phyloP scores from a whole-genome alignment of 2,797 vertebrate species.

The Clarias laeviceps region DNA sequence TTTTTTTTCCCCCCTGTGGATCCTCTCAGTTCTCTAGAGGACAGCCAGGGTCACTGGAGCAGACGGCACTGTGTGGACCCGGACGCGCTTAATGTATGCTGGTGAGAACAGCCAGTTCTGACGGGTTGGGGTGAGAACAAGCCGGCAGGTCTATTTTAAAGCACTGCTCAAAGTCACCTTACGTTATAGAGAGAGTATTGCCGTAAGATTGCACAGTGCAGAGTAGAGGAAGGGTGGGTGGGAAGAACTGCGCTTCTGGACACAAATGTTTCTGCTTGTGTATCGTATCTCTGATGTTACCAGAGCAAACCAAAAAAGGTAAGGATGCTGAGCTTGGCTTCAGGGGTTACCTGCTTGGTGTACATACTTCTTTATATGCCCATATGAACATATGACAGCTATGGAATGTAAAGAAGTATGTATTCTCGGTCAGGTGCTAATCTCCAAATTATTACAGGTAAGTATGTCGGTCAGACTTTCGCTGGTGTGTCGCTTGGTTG shows the following conservation, averaged over 20 bases:
- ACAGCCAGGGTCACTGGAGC: slow-evolving; percentile 75
- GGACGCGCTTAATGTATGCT: slow-evolving; percentile 68
- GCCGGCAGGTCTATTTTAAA: slow-evolving; percentile 68
- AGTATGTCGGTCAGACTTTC: background rate
- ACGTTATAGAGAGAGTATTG: slow-evolving; percentile 62
- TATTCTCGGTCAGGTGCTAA: slow-evolving; percentile 92
- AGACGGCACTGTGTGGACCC: slow-evolving; percentile 71
- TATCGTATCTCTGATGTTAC: slow-evolving; percentile 59
- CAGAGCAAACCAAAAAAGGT: slow-evolving; percentile 64
- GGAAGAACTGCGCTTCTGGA: slow-evolving; percentile 13
- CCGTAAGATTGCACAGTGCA: slow-evolving; percentile 72
- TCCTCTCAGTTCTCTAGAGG: slow-evolving; percentile 70
- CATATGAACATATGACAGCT: slow-evolving; percentile 99
- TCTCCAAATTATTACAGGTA: slow-evolving; percentile 64
- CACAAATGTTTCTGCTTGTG: slow-evolving; percentile 25
- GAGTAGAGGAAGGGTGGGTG: slow-evolving; percentile 50
- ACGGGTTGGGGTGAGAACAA: slow-evolving; percentile 22
- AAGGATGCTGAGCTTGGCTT: slow-evolving; percentile 68
- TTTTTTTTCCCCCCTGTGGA: slow-evolving; percentile 54
- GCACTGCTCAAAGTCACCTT: slow-evolving; percentile 80
- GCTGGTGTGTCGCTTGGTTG: background rate
- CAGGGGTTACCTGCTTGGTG: slow-evolving; percentile 85
- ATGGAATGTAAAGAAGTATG: slow-evolving; percentile 99
- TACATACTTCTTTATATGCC: slow-evolving; percentile 99
- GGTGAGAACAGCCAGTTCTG: slow-evolving; percentile 54